These are phyloP conservation scores for Gastrophysa polygoni DNA, from an alignment of 2,888 invertebrate species.

Conservation along the genomic window DNA sequence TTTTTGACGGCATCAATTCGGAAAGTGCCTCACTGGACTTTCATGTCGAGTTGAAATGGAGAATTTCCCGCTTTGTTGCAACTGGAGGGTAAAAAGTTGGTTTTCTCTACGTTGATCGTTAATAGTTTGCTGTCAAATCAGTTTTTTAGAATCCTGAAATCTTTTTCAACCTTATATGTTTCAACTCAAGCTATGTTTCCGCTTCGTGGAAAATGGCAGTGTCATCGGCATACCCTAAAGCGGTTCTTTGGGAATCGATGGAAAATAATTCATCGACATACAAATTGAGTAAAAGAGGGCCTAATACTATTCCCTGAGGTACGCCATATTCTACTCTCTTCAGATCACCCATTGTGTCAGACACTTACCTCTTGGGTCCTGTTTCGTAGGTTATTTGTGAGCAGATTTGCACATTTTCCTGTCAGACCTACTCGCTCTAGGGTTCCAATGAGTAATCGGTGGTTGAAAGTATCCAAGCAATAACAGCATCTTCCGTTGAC, in stretches of 20 bases:
- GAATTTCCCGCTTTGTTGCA: not conserved
- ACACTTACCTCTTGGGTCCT: not conserved
- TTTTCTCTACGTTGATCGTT: not conserved
- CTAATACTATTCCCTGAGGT: not conserved
- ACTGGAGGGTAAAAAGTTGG: not conserved
- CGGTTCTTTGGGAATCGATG: not conserved
- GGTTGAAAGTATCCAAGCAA: slow-evolving; percentile 8
- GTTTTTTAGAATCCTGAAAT: not conserved
- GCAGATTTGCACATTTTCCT: not conserved
- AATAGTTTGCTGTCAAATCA: not conserved
- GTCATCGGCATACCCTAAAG: not conserved
- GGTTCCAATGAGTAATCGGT: not conserved
- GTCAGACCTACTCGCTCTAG: not conserved
- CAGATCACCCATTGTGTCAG: not conserved
- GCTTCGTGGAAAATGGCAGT: not conserved
- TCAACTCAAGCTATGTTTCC: slow-evolving; percentile 1
- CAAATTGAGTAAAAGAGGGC: not conserved
- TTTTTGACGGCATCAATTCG: not conserved
- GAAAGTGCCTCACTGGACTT: not conserved
- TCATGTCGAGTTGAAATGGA: not conserved
- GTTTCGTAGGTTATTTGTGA: not conserved
- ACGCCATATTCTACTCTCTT: not conserved
- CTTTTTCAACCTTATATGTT: slow-evolving; percentile 7
- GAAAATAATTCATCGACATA: slow-evolving; percentile 1
- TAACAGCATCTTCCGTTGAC: not conserved